These are phyloP conservation scores for Heterotilapia buettikoferi DNA, from an alignment of 2,113 vertebrate genomes.

Conservation along the genomic window DNA sequence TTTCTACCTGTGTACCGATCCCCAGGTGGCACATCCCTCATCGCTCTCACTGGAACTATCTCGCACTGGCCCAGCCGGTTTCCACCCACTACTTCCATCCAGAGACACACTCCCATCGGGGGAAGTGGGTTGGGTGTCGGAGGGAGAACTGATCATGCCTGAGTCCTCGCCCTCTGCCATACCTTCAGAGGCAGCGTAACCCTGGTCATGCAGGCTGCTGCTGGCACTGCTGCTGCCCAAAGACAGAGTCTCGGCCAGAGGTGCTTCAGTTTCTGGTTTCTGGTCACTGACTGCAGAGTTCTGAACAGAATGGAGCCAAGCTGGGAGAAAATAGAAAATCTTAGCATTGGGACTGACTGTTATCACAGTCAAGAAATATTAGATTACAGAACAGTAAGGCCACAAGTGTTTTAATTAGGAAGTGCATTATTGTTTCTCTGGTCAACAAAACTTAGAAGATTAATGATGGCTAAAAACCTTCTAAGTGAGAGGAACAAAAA, in stretches of 20 bases:
- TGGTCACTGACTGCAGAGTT: conserved; percentile 21
- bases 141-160: conserved; percentile 76
- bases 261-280: conserved; percentile 48
- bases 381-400: not conserved
- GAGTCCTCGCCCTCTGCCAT: conserved; percentile 83
- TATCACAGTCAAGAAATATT: not conserved
- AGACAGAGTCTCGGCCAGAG: conserved; percentile 76
- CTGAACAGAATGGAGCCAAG: conserved; percentile 66
- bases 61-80: conserved; percentile 13
- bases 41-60: conserved; percentile 61
- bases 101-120: conserved; percentile 70
- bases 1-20: conserved; percentile 63
- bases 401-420: not conserved
- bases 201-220: conserved; percentile 71
- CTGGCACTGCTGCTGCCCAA: conserved; percentile 71
- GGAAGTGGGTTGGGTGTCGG: conserved; percentile 78
- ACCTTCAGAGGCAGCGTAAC: conserved; percentile 82
- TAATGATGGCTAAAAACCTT: not conserved
- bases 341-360: not conserved
- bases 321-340: conserved; percentile 60
- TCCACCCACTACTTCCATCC: not conserved
- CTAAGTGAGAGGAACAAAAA: not conserved
- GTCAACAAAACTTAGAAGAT: not conserved
- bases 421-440: not conserved
- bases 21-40: conserved; percentile 65